These are phyloP conservation scores for Pseudanteris insignis DNA, from an alignment of 2,888 invertebrate species.

Conservation along the genomic window DNA sequence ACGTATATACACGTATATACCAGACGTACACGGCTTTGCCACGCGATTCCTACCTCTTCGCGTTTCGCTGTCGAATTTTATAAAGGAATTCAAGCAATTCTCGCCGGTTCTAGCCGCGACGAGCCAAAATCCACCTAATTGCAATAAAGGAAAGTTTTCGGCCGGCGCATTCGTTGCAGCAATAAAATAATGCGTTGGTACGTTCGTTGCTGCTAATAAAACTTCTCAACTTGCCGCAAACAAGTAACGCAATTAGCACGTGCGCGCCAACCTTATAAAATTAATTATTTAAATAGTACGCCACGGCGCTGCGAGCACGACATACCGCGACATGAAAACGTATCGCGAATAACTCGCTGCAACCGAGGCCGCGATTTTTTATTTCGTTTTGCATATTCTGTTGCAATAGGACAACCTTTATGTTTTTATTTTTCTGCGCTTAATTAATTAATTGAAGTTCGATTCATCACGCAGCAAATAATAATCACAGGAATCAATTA, in stretches of 20 bases:
- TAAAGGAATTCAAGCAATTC: too few relatives aligned
- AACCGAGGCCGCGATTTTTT: constrained; percentile 19
- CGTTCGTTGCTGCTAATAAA: constrained; percentile 9
- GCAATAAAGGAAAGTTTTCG: constrained; percentile 11
- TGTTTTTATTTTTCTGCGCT: constrained; percentile 5
- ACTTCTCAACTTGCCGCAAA: constrained; percentile 8
- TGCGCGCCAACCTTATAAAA: constrained; percentile 15
- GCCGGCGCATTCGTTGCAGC: constrained; percentile 1
- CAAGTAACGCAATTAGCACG: constrained; percentile 13
- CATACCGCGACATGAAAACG: constrained; percentile 8
- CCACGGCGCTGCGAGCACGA: constrained; percentile 1
- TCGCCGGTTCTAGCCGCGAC: too few relatives aligned
- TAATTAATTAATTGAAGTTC: constrained; percentile 7
- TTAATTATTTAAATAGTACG: constrained; percentile 25
- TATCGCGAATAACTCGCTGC: constrained; percentile 1
- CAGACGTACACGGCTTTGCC: too few relatives aligned
- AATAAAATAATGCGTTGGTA: constrained; percentile 8
- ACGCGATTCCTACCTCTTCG: too few relatives aligned
- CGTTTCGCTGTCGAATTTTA: too few relatives aligned
- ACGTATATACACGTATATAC: too few relatives aligned
- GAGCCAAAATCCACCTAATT: constrained; percentile 19
- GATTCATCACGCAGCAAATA: neutral
- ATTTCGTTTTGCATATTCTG: constrained; percentile 10
- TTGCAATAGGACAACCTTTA: too few relatives aligned
- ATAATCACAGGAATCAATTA: constrained; percentile 2